phyloP scores from a whole-genome alignment of 2,888 invertebrate genomes.

The Philonicus albiceps region DNA sequence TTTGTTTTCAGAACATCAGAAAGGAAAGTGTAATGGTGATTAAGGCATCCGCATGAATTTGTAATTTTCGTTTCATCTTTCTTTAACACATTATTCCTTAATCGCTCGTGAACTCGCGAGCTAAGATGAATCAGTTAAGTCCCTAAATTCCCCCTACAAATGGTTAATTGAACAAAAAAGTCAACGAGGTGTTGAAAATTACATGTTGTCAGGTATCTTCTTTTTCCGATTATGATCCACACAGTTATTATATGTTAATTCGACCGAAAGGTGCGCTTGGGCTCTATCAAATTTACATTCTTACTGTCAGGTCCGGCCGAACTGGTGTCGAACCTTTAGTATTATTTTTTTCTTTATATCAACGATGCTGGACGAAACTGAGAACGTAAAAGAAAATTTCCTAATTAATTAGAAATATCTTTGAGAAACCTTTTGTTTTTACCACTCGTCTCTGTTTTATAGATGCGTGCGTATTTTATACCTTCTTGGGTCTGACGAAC shows the following conservation, averaged over 20 bases:
- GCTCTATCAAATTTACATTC: conserved; percentile 22
- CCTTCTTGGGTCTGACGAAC: conserved; percentile 14
- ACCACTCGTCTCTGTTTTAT: conserved; percentile 7
- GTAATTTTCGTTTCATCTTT: neutral
- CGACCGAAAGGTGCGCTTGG: neutral
- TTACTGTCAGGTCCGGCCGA: neutral
- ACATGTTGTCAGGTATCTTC: conserved; percentile 34
- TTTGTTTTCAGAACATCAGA: neutral
- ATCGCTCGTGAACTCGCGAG: neutral
- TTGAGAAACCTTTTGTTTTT: neutral
- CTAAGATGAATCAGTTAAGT: conserved; percentile 2
- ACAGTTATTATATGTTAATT: conserved; percentile 32
- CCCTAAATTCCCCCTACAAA: neutral
- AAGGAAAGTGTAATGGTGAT: neutral
- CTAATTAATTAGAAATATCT: conserved; percentile 29
- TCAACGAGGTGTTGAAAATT: conserved; percentile 35
- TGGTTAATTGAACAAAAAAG: conserved; percentile 22
- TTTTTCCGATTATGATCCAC: conserved; percentile 17
- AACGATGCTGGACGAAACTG: neutral
- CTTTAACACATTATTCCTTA: conserved; percentile 13
- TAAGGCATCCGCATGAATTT: neutral
- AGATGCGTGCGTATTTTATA: conserved; percentile 22
- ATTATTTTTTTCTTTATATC: neutral
- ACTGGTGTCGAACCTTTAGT: neutral
- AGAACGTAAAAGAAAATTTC: neutral